Conservation (phyloP, 92 coral and sea anemone genomes). For the Siderastrea siderea region DNA sequence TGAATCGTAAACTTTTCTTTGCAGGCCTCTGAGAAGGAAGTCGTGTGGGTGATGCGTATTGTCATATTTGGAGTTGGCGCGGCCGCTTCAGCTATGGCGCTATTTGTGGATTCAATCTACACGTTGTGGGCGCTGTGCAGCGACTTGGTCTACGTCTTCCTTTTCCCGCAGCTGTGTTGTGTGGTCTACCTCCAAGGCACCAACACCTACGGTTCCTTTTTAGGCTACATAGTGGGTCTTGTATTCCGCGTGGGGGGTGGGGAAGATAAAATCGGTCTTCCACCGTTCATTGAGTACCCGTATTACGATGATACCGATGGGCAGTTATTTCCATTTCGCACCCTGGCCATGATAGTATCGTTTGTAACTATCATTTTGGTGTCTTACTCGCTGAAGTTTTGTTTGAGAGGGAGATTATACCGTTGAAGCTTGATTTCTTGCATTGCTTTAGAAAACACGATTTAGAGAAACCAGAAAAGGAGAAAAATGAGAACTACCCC, state of each 20-base stretch:
- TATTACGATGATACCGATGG: slow-evolving; percentile 62
- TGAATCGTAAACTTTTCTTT: neutral
- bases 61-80: slow-evolving; percentile 84
- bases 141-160: slow-evolving; percentile 78
- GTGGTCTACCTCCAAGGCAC: slow-evolving; percentile 81
- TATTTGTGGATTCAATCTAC: slow-evolving; percentile 84
- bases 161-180: slow-evolving; percentile 91
- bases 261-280: slow-evolving; percentile 77
- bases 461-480: slow-evolving; percentile 11
- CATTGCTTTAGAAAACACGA: slow-evolving; percentile 75
- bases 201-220: slow-evolving; percentile 86
- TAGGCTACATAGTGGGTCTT: slow-evolving; percentile 81
- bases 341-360: slow-evolving; percentile 75
- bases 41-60: slow-evolving; percentile 90
- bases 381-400: slow-evolving; percentile 65
- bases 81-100: slow-evolving; percentile 84
- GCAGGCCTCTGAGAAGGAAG: slow-evolving; percentile 85
- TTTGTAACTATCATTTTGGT: slow-evolving; percentile 61
- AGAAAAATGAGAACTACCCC: neutral
- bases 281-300: slow-evolving; percentile 82
- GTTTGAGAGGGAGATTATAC: slow-evolving; percentile 64
- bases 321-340: slow-evolving; percentile 82
- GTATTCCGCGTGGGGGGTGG: slow-evolving; percentile 89
- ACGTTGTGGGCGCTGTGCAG: slow-evolving; percentile 83
- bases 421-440: slow-evolving; percentile 68